Evolutionary conservation across 2,113 vertebrate genomes (phyloP), one percentile per base, ranked within the genome.

Genomic region (Steatornis caripensis): DNA sequence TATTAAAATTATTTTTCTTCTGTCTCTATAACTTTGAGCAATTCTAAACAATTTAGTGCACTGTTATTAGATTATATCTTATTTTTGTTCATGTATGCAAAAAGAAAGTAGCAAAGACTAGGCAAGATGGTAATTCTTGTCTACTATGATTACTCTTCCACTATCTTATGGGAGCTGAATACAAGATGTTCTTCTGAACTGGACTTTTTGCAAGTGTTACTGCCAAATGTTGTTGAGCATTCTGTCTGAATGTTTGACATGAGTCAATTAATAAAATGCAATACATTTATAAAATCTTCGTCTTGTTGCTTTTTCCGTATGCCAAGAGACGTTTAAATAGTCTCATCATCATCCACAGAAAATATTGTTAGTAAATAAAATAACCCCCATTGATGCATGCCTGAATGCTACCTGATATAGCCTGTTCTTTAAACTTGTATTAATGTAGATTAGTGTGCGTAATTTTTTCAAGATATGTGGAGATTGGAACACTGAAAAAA

Each of bases 311-410:
- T 46, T 75, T 80, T 76, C 41, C 19, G 51, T 82, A 61, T 39
- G 62, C 46, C 70, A 82, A 54, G 54, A 93, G 54, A 65, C 24
- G 36, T 84, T 95, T 94, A 92, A 86, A 21, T 13, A 68, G 20
- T 87, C 58, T 86, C 10, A 89, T 76, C 11, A 51, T 57, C 62
- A 96, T 65, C 41, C 37, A 92, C 43, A 87, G 65, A 86, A 89
- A 94, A 51, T 58, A 11, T n/a, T n/a, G n/a, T 39, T 76, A 89
- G 32, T 77, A 95, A 95, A 97, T 90, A 70, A 97, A 51, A 70
- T 66, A 81, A 78, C 9, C 3, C 13, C 70, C 41, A 69, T 3
- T 65, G 49, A 91, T 66, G 65, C 15, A 24, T 32, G n/a, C 30
- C 30, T 68, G 5, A 62, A 54, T 60, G 45, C 30, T 86, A 60